Base-by-base conservation (phyloP, 2,113 vertebrate species). In the Salminus brasiliensis region DNA sequence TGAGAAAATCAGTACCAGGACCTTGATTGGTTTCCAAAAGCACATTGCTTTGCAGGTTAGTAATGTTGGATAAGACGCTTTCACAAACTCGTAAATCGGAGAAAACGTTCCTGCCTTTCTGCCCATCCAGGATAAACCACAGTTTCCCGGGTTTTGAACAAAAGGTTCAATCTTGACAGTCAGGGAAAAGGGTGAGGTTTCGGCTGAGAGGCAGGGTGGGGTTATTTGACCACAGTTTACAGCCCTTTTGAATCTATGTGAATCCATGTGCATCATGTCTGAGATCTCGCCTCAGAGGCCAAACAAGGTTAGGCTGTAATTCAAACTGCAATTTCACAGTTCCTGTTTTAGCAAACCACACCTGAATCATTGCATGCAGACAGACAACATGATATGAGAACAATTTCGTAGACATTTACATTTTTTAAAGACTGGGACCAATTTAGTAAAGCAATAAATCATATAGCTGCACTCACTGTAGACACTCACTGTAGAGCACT, bases 1-100 rank as follows among this genome's bases (percentile, higher is more conserved):
- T 81, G 41, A 15, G 23, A 68, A 25, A 65, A 81, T 74, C 74
- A 83, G 63, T 69, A 39, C 6, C 11, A 4, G 34, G 62, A 66
- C 39, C 18, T 39, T 11, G 8, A 11, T n/a, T n/a, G 62, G 18
- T 66, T 39, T 66, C 32, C 32, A 66, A 30, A 36, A 55, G 39
- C 23, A 21, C 25, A 25, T 23, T 3, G 3, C 4, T 36, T 10
- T 12, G n/a, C 10, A 66, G 21, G 60, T 36, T 21, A 65, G 39
- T 5, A 13, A 62, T 62, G 27, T 6, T 25, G 15, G 18, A 30
- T 5, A 39, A 15, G 30, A 39, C n/a, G 62, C 32, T 39, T n/a
- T 21, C 13, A 16, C 39, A 39, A 39, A 10, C 36, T 39, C 32
- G 12, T 39, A 39, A 39, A 23, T 49, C 9, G 4, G 23, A 30